Evolutionary conservation across 2,797 vertebrate genomes (phyloP).

Genomic region (Ctenopoma kingsleyae): DNA sequence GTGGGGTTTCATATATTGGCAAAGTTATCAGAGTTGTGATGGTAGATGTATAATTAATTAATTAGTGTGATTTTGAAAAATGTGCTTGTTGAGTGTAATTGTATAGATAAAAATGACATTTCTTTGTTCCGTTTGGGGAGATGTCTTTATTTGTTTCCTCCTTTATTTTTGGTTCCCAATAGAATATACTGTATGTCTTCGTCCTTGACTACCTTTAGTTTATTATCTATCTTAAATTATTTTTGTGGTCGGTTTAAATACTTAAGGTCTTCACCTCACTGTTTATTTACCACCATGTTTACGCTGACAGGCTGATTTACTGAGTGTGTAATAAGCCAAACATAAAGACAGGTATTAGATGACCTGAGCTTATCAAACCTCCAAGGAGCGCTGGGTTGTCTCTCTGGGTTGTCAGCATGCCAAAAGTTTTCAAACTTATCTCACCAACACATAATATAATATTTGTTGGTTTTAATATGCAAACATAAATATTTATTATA

Average conservation of each 20-base stretch:
- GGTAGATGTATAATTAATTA: constrained; percentile 11
- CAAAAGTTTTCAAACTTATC: constrained; percentile 5
- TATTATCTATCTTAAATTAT: too few relatives aligned
- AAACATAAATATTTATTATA: not conserved
- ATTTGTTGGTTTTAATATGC: not conserved
- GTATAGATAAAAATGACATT: not conserved
- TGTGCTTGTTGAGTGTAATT: constrained; percentile 4
- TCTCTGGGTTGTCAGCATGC: not conserved
- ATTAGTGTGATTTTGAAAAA: constrained; percentile 20
- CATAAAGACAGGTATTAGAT: constrained; percentile 34
- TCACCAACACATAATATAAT: constrained; percentile 1
- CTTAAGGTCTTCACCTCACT: constrained; percentile 1
- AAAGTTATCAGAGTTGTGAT: constrained; percentile 13
- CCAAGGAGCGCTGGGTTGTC: not conserved
- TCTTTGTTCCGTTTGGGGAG: not conserved
- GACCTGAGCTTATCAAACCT: constrained; percentile 14
- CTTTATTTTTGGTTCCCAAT: not conserved
- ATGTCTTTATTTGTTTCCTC: constrained; percentile 1
- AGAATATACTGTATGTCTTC: not conserved
- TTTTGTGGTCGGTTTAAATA: not conserved
- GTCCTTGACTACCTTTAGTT: not conserved
- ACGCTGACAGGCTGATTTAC: constrained; percentile 55
- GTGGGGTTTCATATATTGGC: constrained; percentile 22
- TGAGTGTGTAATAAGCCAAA: constrained; percentile 20
- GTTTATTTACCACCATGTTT: constrained; percentile 40